Evolutionary conservation across 2,888 invertebrate genomes (phyloP).

Genomic region (Tetropium fuscum): DNA sequence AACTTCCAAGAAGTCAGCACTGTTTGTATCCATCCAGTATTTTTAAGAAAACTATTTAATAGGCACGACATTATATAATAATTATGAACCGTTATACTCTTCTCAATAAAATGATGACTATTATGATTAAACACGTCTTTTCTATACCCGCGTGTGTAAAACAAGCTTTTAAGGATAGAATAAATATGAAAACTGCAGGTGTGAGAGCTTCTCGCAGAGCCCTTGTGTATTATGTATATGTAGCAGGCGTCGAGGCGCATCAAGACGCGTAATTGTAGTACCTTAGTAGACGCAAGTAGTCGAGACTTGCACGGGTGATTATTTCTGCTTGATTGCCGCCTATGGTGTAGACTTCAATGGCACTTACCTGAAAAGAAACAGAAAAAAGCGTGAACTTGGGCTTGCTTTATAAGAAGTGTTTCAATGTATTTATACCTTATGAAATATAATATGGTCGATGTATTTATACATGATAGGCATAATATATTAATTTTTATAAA

Average conservation of each 20-base stretch:
- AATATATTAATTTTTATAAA: too few species aligned
- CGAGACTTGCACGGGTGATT: conserved; percentile 17
- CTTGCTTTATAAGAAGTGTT: too few species aligned
- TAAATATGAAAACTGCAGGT: background rate
- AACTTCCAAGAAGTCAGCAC: too few species aligned
- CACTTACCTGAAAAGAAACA: conserved; percentile 17
- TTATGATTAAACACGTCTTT: background rate
- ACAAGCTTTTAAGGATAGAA: background rate
- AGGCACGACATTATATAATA: too few species aligned
- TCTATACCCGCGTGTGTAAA: background rate
- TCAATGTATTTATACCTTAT: too few species aligned
- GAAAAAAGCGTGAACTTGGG: background rate
- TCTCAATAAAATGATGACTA: too few species aligned
- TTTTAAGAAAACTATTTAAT: too few species aligned
- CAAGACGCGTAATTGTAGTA: conserved; percentile 32
- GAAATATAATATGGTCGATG: too few species aligned
- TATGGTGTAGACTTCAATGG: conserved; percentile 11
- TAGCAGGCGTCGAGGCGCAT: conserved; percentile 19
- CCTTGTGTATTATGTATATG: conserved; percentile 20
- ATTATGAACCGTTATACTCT: too few species aligned
- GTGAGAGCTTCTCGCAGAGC: background rate
- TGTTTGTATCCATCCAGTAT: too few species aligned
- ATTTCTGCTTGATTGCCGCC: conserved; percentile 22
- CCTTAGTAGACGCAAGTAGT: conserved; percentile 27
- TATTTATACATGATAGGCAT: too few species aligned